Conservation (phyloP, 2,113 vertebrate species). For the Calyptomena viridis region DNA sequence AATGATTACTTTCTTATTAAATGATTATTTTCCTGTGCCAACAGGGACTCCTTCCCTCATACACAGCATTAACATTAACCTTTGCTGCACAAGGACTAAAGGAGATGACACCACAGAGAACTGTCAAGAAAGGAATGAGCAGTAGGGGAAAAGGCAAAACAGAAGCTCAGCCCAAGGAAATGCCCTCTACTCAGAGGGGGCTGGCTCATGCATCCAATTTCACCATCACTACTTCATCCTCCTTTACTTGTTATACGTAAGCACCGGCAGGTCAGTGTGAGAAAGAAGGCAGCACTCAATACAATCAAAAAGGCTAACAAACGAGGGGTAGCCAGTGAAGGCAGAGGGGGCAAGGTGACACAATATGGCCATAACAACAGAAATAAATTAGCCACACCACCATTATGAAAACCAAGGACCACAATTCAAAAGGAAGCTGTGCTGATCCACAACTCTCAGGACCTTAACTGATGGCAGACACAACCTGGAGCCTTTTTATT, state of each 20-base stretch:
- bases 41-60: constrained; percentile 16
- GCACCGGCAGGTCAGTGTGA: background rate
- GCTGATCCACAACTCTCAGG: background rate
- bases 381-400: background rate
- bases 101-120: background rate
- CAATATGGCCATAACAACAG: background rate
- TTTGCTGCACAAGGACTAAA: constrained; percentile 38
- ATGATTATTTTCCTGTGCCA: constrained; percentile 20
- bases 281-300: background rate
- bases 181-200: background rate
- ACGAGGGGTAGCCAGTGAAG: background rate
- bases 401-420: background rate
- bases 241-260: background rate
- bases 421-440: background rate
- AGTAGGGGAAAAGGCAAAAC: background rate
- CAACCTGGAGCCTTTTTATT: background rate
- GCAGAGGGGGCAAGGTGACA: background rate
- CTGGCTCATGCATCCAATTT: background rate
- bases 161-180: background rate
- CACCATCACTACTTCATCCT: background rate
- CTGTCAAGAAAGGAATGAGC: background rate
- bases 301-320: background rate
- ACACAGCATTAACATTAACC: constrained; percentile 41
- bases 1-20: constrained; percentile 61
- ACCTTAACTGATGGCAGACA: background rate